A percentile compares a stretch with the other conserved stretches of the same genome.
phyloP scores from a whole-genome alignment of 2,113 vertebrate species.

The Opisthocomus hoazin region DNA sequence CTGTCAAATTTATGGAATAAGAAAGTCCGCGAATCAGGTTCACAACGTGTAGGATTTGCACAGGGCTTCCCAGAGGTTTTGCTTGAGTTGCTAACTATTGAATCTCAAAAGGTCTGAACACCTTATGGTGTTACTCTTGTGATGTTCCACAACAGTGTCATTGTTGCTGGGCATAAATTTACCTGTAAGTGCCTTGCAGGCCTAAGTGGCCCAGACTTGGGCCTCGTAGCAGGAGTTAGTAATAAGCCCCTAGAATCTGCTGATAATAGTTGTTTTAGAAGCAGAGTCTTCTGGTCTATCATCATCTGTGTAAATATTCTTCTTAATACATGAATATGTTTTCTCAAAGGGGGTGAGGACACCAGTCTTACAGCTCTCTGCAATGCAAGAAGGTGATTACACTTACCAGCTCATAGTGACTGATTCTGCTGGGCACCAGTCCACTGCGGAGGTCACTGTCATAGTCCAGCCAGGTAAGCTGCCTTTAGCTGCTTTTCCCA shows the following conservation, averaged over 20 bases:
- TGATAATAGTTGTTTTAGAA: background rate
- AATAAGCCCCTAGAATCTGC: background rate
- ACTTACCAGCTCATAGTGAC: conserved; percentile 96
- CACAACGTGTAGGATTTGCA: background rate
- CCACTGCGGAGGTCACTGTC: conserved; percentile 91
- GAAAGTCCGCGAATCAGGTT: background rate
- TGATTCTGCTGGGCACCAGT: conserved; percentile 90
- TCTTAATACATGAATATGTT: background rate
- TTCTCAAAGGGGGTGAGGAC: conserved; percentile 86
- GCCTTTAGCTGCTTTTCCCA: background rate
- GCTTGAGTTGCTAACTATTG: background rate
- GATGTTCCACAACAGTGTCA: background rate
- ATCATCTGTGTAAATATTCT: background rate
- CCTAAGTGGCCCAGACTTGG: background rate
- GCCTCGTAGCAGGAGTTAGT: background rate
- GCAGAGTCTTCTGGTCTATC: background rate
- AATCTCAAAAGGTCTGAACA: background rate
- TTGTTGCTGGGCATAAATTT: background rate
- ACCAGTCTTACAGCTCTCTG: conserved; percentile 88
- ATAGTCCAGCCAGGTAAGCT: conserved; percentile 93
- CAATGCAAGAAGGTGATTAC: conserved; percentile 97
- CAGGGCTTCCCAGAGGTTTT: background rate
- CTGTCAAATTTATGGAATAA: background rate
- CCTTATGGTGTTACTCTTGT: background rate
- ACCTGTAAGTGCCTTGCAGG: background rate